phyloP scores from a whole-genome alignment of 2,888 invertebrate species.

The Idaea aversata region DNA sequence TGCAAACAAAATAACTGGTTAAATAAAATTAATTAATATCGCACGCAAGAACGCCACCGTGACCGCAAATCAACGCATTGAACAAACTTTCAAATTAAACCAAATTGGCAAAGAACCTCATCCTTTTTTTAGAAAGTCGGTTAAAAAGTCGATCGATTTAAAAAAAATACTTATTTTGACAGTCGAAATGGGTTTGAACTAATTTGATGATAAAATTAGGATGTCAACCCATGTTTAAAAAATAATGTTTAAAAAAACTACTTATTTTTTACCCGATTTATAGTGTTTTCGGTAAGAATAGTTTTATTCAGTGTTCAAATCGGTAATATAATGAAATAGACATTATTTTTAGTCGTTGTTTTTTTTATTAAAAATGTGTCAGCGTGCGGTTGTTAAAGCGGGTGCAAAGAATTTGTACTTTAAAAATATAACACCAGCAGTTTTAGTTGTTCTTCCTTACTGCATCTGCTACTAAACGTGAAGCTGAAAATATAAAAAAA shows the following conservation, averaged over 20 bases:
- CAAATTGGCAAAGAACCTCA: too few relatives aligned
- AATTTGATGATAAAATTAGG: background rate
- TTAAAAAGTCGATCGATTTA: background rate
- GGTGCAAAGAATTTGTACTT: constrained; percentile 43
- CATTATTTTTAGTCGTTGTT: background rate
- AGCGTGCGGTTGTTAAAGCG: constrained; percentile 10
- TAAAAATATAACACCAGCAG: constrained; percentile 15
- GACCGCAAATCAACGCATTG: background rate
- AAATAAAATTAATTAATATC: background rate
- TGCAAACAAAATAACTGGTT: background rate
- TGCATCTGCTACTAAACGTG: constrained; percentile 59
- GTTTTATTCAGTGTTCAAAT: background rate
- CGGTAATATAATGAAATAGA: background rate
- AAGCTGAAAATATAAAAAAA: constrained; percentile 52
- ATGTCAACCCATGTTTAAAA: background rate
- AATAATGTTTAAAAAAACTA: too few relatives aligned
- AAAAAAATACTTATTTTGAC: background rate
- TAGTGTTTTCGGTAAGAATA: background rate
- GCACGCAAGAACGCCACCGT: background rate
- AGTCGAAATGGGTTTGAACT: background rate
- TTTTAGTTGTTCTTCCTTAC: constrained; percentile 62
- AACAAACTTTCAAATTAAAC: background rate
- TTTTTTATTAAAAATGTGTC: background rate
- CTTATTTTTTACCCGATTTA: background rate
- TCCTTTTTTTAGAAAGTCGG: background rate